Evolutionary conservation across 2,888 invertebrate genomes (phyloP), one percentile per base, ranked within the genome.

Genomic region (Elegia similella): DNA sequence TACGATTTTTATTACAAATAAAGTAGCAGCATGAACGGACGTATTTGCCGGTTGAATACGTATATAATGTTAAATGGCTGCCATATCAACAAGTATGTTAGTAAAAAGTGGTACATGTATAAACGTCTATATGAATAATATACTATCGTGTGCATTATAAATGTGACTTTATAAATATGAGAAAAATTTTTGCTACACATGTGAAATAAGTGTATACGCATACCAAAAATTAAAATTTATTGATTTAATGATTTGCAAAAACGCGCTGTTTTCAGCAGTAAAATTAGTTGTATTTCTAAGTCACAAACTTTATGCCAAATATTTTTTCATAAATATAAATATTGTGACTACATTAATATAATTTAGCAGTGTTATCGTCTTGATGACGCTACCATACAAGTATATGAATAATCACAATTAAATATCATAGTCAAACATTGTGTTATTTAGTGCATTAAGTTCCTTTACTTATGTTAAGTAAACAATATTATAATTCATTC

Each of bases 361-460:
- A 82, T 82, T 76, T 87, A 85, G 84, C 88, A 89, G 88, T 89
- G 89, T 89, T 89, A 89, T 84, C 87, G 86, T 78, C 83, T 76
- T 78, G 76, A 79, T 74, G 73, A 83, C 82, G 81, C 80, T 74
- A 79, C 77, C 80, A 79, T 79, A 82, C 82, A 83, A 80, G 79
- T 79, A 75, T 70, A 7, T 32, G 32, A 15, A 5, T 15, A 34
- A 76, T 73, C 76, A 83, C 83, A 76, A 76, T 82, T 78, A 80
- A 70, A 67, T 64, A 81, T 68, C 75, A 72, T 80, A 73, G 81
- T 86, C 81, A 79, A 23, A 77, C 74, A 78, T 75, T 61, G 75
- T 82, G 82, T 85, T 86, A 84, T 86, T 83, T 81, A 34, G 86
- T 88, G 88, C 88, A 84, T 79, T 76, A 73, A 76, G 70, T 80